Evolutionary conservation across 2,113 vertebrate species (phyloP).

Genomic region (Menura novaehollandiae): DNA sequence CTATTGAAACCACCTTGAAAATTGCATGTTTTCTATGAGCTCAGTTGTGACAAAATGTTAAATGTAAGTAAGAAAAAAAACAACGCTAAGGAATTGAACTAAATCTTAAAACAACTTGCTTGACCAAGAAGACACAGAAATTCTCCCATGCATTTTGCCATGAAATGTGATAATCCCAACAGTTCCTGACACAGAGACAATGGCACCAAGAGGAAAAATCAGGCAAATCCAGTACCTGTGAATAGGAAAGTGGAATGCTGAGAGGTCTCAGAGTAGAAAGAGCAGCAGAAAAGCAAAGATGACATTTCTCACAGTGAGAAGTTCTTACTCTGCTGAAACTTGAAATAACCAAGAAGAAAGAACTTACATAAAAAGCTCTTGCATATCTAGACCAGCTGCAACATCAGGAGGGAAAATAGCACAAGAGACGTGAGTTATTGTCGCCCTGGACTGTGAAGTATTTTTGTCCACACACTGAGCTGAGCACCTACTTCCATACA

Average conservation of each 20-base stretch:
- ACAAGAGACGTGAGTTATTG: accelerated
- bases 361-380: background rate
- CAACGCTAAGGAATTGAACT: background rate
- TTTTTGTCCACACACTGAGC: background rate
- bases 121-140: background rate
- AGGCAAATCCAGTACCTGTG: background rate
- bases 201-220: background rate
- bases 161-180: background rate
- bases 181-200: background rate
- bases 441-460: background rate
- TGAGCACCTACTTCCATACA: background rate
- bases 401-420: background rate
- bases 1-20: background rate
- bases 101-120: background rate
- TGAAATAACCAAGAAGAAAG: background rate
- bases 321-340: background rate
- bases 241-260: background rate
- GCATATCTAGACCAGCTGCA: background rate
- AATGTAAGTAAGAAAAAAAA: background rate
- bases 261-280: background rate
- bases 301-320: background rate
- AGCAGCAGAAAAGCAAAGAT: background rate
- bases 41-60: background rate
- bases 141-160: background rate
- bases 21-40: background rate